These are phyloP conservation scores for Hemiprocne comata DNA, from an alignment of 2,113 vertebrate species.

Conservation along the genomic window DNA sequence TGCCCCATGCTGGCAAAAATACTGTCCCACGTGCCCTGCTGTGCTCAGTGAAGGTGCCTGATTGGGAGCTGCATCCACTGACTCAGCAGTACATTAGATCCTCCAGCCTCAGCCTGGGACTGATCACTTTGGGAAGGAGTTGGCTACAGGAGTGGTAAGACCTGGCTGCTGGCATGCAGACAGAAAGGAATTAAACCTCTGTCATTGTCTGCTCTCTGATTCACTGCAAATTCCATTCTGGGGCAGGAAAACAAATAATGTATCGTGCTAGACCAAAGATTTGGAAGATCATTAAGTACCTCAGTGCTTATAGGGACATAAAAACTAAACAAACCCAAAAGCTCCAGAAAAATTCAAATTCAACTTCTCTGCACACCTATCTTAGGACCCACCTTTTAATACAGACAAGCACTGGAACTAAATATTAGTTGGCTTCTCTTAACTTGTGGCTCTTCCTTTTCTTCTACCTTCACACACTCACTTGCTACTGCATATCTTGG, in stretches of 20 bases:
- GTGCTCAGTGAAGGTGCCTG: not conserved
- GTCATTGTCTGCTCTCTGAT: not conserved
- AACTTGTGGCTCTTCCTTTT: not conserved
- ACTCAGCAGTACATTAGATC: not conserved
- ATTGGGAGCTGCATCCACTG: not conserved
- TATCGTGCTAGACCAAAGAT: not conserved
- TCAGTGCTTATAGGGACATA: not conserved
- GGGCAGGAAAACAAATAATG: not conserved
- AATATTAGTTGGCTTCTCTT: not conserved
- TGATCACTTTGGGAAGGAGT: not conserved
- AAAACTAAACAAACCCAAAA: not conserved
- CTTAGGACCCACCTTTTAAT: not conserved
- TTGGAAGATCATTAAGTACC: not conserved
- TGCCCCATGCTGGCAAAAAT: not conserved
- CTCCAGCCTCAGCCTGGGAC: not conserved
- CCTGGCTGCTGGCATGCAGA: not conserved
- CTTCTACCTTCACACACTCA: not conserved
- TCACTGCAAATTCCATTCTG: not conserved
- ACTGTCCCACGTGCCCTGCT: not conserved
- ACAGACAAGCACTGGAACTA: not conserved
- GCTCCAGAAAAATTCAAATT: not conserved
- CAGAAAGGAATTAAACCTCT: not conserved
- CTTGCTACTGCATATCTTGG: not conserved
- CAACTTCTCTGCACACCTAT: not conserved
- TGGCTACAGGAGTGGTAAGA: not conserved